Conservation (phyloP, 2,888 invertebrate genomes). For the Pherbina coryleti region DNA sequence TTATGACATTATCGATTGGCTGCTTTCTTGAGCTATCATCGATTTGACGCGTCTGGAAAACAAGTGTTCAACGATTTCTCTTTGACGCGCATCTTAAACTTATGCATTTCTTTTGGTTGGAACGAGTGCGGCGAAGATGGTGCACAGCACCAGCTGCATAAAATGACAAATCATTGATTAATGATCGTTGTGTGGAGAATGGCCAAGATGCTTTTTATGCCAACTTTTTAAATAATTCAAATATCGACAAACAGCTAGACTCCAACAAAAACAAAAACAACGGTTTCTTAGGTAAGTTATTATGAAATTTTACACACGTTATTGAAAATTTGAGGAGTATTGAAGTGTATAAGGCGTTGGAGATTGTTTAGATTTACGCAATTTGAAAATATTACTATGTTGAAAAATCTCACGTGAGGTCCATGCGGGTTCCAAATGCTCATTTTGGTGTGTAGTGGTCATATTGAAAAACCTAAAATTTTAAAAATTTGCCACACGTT, state of each 20-base stretch:
- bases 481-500: slow-evolving; percentile 41
- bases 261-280: slow-evolving; percentile 28
- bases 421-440: not conserved
- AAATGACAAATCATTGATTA: slow-evolving; percentile 35
- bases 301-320: not conserved
- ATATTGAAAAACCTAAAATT: not conserved
- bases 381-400: not conserved
- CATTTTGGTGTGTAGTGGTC: not conserved
- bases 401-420: slow-evolving; percentile 8
- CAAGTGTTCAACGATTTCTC: slow-evolving; percentile 9
- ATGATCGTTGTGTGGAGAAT: slow-evolving; percentile 19
- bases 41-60: slow-evolving; percentile 1
- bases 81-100: not conserved
- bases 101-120: not conserved
- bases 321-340: not conserved
- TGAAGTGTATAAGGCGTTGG: not conserved
- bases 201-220: not conserved
- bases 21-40: not conserved
- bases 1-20: too few species aligned
- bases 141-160: not conserved
- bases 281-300: not conserved
- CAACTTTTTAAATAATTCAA: not conserved
- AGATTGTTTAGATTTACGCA: not conserved
- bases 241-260: slow-evolving; percentile 25
- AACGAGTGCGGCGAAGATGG: not conserved